A percentile compares a stretch with the other conserved stretches of the same genome.
These are phyloP conservation scores for Cancer borealis DNA, from an alignment of 2,888 invertebrate genomes.

Conservation along the genomic window DNA sequence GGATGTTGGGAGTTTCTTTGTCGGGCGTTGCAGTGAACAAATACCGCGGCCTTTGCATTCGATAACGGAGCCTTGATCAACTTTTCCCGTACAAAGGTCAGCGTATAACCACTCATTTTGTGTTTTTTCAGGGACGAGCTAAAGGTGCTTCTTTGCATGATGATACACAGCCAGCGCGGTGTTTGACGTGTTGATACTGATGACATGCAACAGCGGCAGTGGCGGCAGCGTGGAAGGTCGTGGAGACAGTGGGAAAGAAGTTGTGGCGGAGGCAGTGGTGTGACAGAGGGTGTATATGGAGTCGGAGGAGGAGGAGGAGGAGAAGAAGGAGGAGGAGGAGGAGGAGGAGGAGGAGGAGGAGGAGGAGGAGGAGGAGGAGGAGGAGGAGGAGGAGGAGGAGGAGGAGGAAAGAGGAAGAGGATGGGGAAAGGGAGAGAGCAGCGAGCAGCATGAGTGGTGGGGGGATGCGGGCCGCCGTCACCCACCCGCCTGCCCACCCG, in stretches of 20 bases:
- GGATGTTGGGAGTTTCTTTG: neutral
- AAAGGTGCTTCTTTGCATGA: neutral
- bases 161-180: neutral
- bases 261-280: slow-evolving; percentile 15
- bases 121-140: neutral
- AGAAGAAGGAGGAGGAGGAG: neutral
- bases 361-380: neutral
- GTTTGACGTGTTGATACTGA: neutral
- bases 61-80: neutral
- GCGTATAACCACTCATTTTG: neutral
- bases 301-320: neutral
- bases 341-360: neutral
- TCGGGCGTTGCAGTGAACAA: neutral
- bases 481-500: slow-evolving; percentile 56
- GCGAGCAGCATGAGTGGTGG: slow-evolving; percentile 26
- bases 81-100: neutral
- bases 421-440: neutral
- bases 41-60: slow-evolving; percentile 16
- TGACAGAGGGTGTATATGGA: neutral
- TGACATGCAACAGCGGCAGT: neutral
- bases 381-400: slow-evolving; percentile 10
- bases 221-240: neutral
- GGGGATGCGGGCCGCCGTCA: slow-evolving; percentile 65
- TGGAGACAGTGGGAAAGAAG: neutral
- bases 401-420: neutral